A percentile compares a stretch with the other conserved stretches of the same genome.
Evolutionary conservation across 1,140 invertebrate species (phyloP).

Genomic region (Drosophila rhopaloa): DNA sequence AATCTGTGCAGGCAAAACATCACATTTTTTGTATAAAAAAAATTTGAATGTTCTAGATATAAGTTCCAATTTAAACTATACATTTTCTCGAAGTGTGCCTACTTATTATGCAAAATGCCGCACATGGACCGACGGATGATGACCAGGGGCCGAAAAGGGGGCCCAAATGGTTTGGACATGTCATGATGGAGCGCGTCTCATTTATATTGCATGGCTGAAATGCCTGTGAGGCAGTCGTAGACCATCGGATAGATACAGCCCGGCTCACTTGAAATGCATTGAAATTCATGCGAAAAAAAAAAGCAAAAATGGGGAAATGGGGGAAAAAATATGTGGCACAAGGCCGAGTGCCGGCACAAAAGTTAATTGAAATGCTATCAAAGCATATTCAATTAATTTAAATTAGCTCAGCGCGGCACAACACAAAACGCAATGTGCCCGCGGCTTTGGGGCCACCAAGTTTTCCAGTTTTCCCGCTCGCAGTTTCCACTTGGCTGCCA

Average conservation of each 20-base stretch:
- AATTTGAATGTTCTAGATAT: too few relatives aligned
- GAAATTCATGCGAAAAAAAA: constrained; percentile 33
- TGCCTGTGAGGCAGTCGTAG: constrained; percentile 33
- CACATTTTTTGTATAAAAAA: too few relatives aligned
- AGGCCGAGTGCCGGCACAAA: constrained; percentile 56
- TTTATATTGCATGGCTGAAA: constrained; percentile 63
- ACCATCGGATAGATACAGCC: constrained; percentile 19
- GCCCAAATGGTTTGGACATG: constrained; percentile 49
- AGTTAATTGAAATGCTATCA: constrained; percentile 82
- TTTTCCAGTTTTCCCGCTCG: constrained; percentile 39
- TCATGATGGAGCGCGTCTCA: constrained; percentile 65
- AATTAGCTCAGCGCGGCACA: constrained; percentile 71
- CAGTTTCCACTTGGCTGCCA: constrained; percentile 38
- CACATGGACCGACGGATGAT: constrained; percentile 45
- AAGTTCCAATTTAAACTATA: too few relatives aligned
- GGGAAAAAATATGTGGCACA: constrained; percentile 52
- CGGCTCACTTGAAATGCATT: constrained; percentile 57
- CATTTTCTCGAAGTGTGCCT: constrained; percentile 17
- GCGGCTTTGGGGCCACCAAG: constrained; percentile 27
- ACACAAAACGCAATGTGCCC: constrained; percentile 51
- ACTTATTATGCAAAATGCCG: constrained; percentile 76
- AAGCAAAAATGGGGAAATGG: constrained; percentile 3
- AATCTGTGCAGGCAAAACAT: too few relatives aligned
- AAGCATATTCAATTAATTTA: constrained; percentile 83
- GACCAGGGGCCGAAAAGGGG: constrained; percentile 7